Evolutionary conservation across 2,113 vertebrate genomes (phyloP), one percentile per base, ranked within the genome.

Genomic region (Peromyscus polionotus): DNA sequence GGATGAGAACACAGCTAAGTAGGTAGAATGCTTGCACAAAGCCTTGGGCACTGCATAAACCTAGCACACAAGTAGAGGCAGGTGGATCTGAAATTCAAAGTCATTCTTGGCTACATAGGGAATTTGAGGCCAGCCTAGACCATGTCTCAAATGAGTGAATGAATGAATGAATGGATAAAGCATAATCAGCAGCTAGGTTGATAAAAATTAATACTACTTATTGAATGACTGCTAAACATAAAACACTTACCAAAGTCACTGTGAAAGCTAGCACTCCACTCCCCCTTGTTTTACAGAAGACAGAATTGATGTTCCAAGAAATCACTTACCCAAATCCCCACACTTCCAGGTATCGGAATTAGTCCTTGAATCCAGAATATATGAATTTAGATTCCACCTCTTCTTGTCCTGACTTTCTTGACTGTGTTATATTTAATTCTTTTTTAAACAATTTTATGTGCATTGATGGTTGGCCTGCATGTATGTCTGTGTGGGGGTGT

Each of bases 121-220:
- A 16, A 6, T 63, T 33, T 85, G 14, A 20, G 20, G 33, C 45
- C 65, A 87, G 84, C 28, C 42, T 86, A 45, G 45, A n/a, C 28
- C 63, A 67, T 36, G 63, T 31, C 61, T 67, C 28, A 7, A 67
- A 87, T 36, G 61, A 67, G 51, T 63, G 26, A 63, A 28, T 63
- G 4, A 85, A 87, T 36, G 14, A 63, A 28, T 63, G 2, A 85
- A 85, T 45, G 6, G 45, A 67, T 65, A 24, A 61, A 81, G 13
- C 72, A 2, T 39, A 54, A 57, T 17, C 67, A 72, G 10, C 68
- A 88, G 36, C 95, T 80, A 61, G 26, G 33, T 19, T 75, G 70
- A 59, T 88, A 73, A 84, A 95, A 95, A 65, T 70, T 26, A 86
- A 42, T 94, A 28, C 59, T 28, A 31, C 61, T 63, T 91, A 67